Conservation (phyloP, 2,888 invertebrate genomes). For the Leistus spinibarbis region DNA sequence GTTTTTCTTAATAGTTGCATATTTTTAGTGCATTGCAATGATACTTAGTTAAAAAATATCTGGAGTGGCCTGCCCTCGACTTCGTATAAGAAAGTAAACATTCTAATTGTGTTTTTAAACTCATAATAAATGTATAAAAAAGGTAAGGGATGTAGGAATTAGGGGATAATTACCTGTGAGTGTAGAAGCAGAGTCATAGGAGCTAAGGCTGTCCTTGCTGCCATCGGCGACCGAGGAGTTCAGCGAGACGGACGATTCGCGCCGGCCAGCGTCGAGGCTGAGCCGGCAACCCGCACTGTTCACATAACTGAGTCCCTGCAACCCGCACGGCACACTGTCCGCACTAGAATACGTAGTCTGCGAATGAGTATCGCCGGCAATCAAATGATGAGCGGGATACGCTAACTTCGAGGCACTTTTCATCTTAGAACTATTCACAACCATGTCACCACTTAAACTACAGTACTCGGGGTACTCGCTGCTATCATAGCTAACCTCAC, state of each 20-base stretch:
- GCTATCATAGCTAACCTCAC: constrained; percentile 40
- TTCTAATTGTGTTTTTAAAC: too few species aligned
- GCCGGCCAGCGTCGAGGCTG: constrained; percentile 60
- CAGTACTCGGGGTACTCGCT: constrained; percentile 28
- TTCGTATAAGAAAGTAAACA: too few species aligned
- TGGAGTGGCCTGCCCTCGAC: too few species aligned
- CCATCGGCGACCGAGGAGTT: constrained; percentile 67
- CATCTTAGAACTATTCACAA: constrained; percentile 44
- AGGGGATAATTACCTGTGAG: constrained; percentile 57
- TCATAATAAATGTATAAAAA: not conserved
- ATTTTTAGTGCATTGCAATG: too few species aligned
- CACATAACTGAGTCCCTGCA: constrained; percentile 23
- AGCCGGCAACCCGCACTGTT: constrained; percentile 56
- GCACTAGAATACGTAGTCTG: constrained; percentile 33
- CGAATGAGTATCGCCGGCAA: constrained; percentile 38
- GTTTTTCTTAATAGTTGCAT: too few species aligned
- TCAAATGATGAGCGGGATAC: constrained; percentile 39
- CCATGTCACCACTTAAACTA: constrained; percentile 46
- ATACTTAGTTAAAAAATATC: too few species aligned
- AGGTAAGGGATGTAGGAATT: not conserved
- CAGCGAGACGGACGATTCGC: constrained; percentile 64
- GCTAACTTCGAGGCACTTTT: constrained; percentile 40
- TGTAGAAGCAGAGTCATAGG: constrained; percentile 71
- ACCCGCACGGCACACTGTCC: constrained; percentile 17
- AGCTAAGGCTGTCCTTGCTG: constrained; percentile 72